phyloP scores from a whole-genome alignment of 2,797 vertebrate genomes.

The Chaenodraco wilsoni region DNA sequence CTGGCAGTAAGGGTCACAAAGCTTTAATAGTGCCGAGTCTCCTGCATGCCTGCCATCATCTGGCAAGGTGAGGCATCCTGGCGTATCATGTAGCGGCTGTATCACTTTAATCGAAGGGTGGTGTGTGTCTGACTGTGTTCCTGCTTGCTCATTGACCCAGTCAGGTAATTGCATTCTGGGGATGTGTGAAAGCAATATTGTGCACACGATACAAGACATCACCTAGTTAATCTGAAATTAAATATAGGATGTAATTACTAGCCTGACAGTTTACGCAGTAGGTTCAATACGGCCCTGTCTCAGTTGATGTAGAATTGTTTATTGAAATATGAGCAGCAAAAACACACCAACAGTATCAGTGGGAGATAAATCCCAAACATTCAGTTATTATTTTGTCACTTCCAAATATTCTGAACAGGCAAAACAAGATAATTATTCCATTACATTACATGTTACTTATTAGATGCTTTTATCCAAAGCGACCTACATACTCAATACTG shows the following conservation, averaged over 20 bases:
- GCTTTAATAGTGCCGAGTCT: constrained; percentile 44
- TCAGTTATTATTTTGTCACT: constrained; percentile 52
- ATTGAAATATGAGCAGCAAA: constrained; percentile 8
- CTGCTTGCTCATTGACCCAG: constrained; percentile 28
- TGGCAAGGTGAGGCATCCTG: constrained; percentile 41
- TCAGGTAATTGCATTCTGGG: constrained; percentile 45
- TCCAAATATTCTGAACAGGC: constrained; percentile 32
- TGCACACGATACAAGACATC: constrained; percentile 40
- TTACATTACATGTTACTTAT: too few species aligned
- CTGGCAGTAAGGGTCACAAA: constrained; percentile 41
- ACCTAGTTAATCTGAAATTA: constrained; percentile 46
- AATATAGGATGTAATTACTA: constrained; percentile 47
- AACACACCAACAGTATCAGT: constrained; percentile 24
- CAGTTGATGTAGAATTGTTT: constrained; percentile 33
- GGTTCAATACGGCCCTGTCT: constrained; percentile 33
- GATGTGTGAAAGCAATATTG: constrained; percentile 37
- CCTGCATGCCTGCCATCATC: constrained; percentile 26
- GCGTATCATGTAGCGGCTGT: constrained; percentile 15
- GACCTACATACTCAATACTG: too few species aligned
- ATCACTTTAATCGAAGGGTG: constrained; percentile 18
- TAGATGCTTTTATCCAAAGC: too few species aligned
- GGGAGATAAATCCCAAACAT: constrained; percentile 42
- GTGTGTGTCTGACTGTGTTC: constrained; percentile 5
- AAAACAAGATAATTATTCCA: constrained; percentile 38
- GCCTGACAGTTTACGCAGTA: constrained; percentile 7